Evolutionary conservation across 2,888 invertebrate species (phyloP).

Genomic region (Eurytoma adleriae): DNA sequence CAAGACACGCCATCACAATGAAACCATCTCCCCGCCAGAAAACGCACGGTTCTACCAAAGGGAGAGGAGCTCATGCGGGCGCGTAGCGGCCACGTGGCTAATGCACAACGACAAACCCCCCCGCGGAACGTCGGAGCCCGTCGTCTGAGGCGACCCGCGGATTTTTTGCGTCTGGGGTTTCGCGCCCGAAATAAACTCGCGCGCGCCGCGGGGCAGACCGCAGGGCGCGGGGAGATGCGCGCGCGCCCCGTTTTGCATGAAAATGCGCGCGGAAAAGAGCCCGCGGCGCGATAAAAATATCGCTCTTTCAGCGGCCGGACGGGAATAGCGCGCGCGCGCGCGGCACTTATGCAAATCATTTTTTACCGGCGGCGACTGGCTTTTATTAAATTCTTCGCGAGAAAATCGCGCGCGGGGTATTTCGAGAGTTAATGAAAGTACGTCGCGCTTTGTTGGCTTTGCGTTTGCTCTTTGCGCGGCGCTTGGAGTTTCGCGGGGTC

Average conservation of each 20-base stretch:
- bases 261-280: constrained; percentile 13
- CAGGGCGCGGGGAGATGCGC: constrained; percentile 49
- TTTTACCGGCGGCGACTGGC: neutral
- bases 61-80: too few relatives aligned
- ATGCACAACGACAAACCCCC: too few relatives aligned
- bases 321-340: neutral
- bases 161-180: constrained; percentile 44
- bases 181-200: constrained; percentile 56
- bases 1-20: too few relatives aligned
- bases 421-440: too few relatives aligned
- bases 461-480: too few relatives aligned
- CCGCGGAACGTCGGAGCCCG: neutral
- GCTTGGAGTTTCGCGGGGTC: too few relatives aligned
- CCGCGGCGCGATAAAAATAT: constrained; percentile 18
- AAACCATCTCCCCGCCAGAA: too few relatives aligned
- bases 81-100: too few relatives aligned
- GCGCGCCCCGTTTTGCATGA: constrained; percentile 20
- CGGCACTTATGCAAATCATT: neutral
- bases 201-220: constrained; percentile 45
- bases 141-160: neutral
- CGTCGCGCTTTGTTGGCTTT: too few relatives aligned
- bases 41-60: too few relatives aligned
- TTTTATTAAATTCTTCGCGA: too few relatives aligned
- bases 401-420: too few relatives aligned
- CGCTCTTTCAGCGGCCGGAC: neutral